A percentile compares a stretch with the other conserved stretches of the same genome.
These are phyloP conservation scores for Penaeus vannamei DNA, from an alignment of 1,140 invertebrate genomes.

Conservation along the genomic window DNA sequence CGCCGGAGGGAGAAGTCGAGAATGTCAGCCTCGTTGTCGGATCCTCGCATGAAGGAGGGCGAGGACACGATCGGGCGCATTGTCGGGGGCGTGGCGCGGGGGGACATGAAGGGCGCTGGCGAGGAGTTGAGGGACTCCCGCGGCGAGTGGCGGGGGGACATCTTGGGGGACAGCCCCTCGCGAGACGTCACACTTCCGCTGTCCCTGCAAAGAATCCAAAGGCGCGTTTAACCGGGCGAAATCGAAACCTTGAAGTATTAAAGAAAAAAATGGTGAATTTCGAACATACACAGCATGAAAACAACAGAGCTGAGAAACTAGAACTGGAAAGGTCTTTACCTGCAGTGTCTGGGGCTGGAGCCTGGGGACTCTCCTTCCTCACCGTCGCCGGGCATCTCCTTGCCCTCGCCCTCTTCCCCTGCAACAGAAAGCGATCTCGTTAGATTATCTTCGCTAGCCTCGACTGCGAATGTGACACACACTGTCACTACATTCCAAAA, in stretches of 20 bases:
- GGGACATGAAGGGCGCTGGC: constrained; percentile 56
- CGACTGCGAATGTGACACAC: too few species aligned
- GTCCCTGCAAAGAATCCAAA: constrained; percentile 56
- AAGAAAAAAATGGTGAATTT: neutral
- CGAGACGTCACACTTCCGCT: constrained; percentile 66
- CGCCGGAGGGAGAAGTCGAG: constrained; percentile 65
- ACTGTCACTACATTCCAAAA: too few species aligned
- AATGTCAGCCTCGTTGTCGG: constrained; percentile 66
- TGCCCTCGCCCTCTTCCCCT: constrained; percentile 67
- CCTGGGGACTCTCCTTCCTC: constrained; percentile 55
- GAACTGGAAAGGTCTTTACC: constrained; percentile 27
- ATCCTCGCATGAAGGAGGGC: constrained; percentile 55
- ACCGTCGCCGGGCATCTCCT: constrained; percentile 57
- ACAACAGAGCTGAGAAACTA: neutral
- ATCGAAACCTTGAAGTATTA: neutral
- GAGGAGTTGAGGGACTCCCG: constrained; percentile 64
- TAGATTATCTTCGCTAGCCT: neutral
- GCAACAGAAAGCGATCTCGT: constrained; percentile 27
- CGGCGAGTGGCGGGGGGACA: constrained; percentile 65
- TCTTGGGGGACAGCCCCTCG: constrained; percentile 64
- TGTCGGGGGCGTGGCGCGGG: constrained; percentile 60
- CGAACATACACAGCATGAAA: too few species aligned
- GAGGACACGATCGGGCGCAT: constrained; percentile 54
- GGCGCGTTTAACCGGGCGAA: neutral
- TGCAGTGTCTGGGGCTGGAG: constrained; percentile 65